Conservation (phyloP, 2,113 vertebrate species). For the Fulica atra region DNA sequence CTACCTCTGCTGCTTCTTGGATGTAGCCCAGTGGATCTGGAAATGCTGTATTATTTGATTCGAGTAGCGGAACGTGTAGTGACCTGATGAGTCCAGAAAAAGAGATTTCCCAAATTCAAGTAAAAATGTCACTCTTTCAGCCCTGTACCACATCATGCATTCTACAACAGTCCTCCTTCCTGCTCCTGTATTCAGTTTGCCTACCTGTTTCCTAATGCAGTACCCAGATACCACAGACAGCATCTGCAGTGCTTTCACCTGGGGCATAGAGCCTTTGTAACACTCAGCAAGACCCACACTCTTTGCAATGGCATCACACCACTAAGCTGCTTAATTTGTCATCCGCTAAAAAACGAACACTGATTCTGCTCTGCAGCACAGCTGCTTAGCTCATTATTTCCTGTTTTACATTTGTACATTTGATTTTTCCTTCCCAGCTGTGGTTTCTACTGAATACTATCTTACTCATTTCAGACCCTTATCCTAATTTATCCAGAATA, state of each 20-base stretch:
- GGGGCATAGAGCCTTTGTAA: neutral
- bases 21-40: neutral
- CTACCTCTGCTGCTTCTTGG: neutral
- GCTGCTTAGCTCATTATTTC: constrained; percentile 28
- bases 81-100: neutral
- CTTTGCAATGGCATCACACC: neutral
- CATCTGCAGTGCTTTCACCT: neutral
- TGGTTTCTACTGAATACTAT: neutral
- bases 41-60: neutral
- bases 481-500: constrained; percentile 3
- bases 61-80: neutral
- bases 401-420: neutral
- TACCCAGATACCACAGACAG: neutral
- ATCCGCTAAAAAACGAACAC: constrained; percentile 13
- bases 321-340: constrained; percentile 28
- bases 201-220: neutral
- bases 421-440: constrained; percentile 41
- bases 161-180: neutral
- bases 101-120: neutral
- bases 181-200: neutral
- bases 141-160: neutral
- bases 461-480: constrained; percentile 1
- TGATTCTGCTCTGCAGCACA: constrained; percentile 18
- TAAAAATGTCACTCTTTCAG: neutral
- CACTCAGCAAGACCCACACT: neutral